These are phyloP conservation scores for Mythimna loreyi DNA, from an alignment of 2,888 invertebrate genomes.

Conservation along the genomic window DNA sequence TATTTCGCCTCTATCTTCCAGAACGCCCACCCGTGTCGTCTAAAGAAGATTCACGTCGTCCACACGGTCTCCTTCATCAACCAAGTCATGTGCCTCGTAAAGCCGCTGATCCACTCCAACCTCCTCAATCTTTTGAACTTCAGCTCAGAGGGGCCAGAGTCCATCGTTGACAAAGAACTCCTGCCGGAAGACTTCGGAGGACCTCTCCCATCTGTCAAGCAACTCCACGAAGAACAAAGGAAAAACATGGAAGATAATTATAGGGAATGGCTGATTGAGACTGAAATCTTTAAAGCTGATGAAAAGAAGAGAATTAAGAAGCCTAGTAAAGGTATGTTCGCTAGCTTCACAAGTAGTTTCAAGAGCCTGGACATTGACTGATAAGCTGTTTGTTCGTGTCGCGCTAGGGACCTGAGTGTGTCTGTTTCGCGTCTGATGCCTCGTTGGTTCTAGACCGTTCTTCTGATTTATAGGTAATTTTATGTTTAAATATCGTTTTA, in stretches of 20 bases:
- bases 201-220: conserved; percentile 87
- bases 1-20: conserved; percentile 71
- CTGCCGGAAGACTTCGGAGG: conserved; percentile 92
- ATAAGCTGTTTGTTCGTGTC: conserved; percentile 56
- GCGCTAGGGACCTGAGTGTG: conserved; percentile 74
- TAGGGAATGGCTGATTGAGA: conserved; percentile 91
- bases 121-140: conserved; percentile 91
- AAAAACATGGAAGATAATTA: conserved; percentile 91
- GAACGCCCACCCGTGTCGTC: conserved; percentile 93
- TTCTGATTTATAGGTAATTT: conserved; percentile 25
- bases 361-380: conserved; percentile 88
- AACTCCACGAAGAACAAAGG: conserved; percentile 90
- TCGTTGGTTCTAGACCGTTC: conserved; percentile 31
- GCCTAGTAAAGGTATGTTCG: conserved; percentile 87
- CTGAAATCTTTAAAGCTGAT: conserved; percentile 89
- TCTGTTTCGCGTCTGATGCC: conserved; percentile 32
- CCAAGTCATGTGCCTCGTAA: conserved; percentile 92
- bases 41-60: conserved; percentile 92
- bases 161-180: conserved; percentile 84
- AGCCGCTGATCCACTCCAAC: conserved; percentile 92
- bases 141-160: conserved; percentile 87
- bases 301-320: conserved; percentile 87
- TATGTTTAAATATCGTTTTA: conserved; percentile 15
- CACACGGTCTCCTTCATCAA: conserved; percentile 93
- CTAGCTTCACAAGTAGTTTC: conserved; percentile 87